Percentiles rank a stretch among this genome's conserved stretches.
These are phyloP conservation scores for Podargus strigoides DNA, from an alignment of 2,797 vertebrate genomes.

Conservation along the genomic window DNA sequence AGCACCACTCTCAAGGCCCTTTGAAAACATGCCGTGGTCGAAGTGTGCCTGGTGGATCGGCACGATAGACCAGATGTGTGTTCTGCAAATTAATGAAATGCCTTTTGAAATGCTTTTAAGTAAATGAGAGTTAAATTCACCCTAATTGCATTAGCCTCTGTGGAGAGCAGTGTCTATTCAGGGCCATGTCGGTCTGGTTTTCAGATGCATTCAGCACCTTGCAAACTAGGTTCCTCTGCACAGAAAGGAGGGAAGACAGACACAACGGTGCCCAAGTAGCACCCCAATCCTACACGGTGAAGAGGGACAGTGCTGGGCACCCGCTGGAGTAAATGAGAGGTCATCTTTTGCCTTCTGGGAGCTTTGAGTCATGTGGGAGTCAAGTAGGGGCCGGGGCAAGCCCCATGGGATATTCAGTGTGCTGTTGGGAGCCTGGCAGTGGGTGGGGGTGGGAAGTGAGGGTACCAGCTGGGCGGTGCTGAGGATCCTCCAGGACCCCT, in stretches of 20 bases:
- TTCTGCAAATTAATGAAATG: conserved; percentile 63
- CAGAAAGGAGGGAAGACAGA: neutral
- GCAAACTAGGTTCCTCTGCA: neutral
- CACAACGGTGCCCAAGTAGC: neutral
- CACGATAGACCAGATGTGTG: conserved; percentile 9
- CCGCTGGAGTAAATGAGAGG: neutral
- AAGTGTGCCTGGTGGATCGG: neutral
- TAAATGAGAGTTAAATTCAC: conserved; percentile 61
- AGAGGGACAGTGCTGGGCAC: neutral
- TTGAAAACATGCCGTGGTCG: neutral
- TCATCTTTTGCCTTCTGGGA: neutral
- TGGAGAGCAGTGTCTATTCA: neutral
- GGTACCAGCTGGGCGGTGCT: accelerated
- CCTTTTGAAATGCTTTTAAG: conserved; percentile 64
- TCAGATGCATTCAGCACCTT: accelerated
- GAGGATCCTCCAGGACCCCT: neutral
- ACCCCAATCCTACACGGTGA: neutral
- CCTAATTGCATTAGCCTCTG: conserved; percentile 41
- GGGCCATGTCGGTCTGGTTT: neutral
- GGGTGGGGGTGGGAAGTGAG: too few relatives aligned
- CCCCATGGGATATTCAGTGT: accelerated
- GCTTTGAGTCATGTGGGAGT: neutral
- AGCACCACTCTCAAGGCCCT: neutral
- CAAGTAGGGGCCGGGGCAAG: accelerated
- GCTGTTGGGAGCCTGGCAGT: neutral